Percentiles rank a stretch among this genome's conserved stretches.
phyloP scores from a whole-genome alignment of 2,113 vertebrate genomes.

The Grammomys surdaster region DNA sequence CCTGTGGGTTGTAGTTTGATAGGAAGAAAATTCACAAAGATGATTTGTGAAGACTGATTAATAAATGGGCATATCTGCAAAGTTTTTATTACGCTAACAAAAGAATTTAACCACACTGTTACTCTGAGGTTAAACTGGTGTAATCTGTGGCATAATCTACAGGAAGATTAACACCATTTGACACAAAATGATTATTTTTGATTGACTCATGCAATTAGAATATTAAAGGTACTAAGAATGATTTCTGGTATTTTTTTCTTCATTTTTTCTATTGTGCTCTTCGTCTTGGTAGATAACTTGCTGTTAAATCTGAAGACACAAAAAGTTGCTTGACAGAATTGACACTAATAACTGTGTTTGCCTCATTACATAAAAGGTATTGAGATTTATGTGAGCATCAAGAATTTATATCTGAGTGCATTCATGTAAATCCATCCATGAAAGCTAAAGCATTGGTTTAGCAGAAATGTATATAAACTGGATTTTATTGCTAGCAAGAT shows the following conservation, averaged over 20 bases:
- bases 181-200: background rate
- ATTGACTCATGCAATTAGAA: background rate
- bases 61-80: background rate
- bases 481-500: background rate
- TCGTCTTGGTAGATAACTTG: background rate
- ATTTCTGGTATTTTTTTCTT: background rate
- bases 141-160: background rate
- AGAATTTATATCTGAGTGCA: background rate
- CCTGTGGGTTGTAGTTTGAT: background rate
- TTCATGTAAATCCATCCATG: background rate
- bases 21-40: background rate
- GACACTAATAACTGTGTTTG: background rate
- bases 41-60: background rate
- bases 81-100: background rate
- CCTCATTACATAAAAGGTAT: background rate
- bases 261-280: background rate
- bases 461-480: background rate
- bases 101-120: background rate
- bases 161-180: background rate
- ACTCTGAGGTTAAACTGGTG: background rate
- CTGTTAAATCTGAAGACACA: background rate
- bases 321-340: background rate
- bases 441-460: background rate
- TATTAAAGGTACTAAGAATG: background rate
- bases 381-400: background rate